phyloP scores from a whole-genome alignment of 2,113 vertebrate species.

The Phodopus roborovskii region DNA sequence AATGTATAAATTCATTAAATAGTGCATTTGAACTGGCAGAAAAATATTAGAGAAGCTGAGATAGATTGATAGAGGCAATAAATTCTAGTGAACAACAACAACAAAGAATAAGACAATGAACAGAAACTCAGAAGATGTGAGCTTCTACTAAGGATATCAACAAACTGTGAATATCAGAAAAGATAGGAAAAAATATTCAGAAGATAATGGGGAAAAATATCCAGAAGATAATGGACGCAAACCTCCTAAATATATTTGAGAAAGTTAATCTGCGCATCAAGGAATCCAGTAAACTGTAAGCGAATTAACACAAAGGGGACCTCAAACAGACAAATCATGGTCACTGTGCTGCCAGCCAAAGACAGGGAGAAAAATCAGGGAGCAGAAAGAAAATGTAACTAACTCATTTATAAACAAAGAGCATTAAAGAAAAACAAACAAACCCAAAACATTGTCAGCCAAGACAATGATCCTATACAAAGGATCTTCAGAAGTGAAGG shows the following conservation, averaged over 20 bases:
- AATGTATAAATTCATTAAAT: neutral
- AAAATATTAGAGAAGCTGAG: constrained; percentile 15
- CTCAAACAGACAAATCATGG: neutral
- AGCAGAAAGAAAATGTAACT: constrained; percentile 18
- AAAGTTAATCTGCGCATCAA: neutral
- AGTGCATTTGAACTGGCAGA: neutral
- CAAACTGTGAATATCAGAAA: neutral
- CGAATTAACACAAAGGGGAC: neutral
- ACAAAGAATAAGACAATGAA: constrained; percentile 8
- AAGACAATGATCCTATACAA: neutral
- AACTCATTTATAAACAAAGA: neutral
- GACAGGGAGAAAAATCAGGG: constrained; percentile 31
- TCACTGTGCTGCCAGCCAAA: neutral
- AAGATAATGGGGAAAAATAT: neutral
- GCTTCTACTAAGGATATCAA: neutral
- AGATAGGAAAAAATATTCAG: neutral
- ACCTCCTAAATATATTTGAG: neutral
- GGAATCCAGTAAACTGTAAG: neutral
- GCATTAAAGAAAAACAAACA: neutral
- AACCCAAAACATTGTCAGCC: neutral
- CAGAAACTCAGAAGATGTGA: neutral
- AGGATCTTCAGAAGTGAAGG: constrained; percentile 26
- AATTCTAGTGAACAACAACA: neutral
- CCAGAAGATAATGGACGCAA: neutral
- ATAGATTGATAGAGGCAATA: neutral